Conservation (phyloP, 1,140 invertebrate species). For the Lasioglossum albipes region DNA sequence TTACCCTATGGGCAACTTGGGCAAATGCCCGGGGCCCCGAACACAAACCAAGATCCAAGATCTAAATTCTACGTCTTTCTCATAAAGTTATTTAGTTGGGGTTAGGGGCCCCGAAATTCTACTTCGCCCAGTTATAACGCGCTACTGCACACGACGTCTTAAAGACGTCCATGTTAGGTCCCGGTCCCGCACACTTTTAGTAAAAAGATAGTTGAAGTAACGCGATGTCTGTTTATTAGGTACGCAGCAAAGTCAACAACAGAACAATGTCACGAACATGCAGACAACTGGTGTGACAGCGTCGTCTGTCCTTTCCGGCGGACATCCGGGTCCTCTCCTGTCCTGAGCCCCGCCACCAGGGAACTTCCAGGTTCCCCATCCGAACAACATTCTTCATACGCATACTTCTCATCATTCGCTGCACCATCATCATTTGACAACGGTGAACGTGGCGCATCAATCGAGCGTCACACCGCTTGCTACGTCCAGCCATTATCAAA, state of each 20-base stretch:
- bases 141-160: no score
- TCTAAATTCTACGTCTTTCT: no score
- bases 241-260: conserved; percentile 76
- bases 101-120: no score
- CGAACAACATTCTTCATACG: conserved; percentile 77
- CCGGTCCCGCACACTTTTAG: no score
- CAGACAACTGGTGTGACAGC: conserved; percentile 75
- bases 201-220: background rate
- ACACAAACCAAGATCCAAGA: no score
- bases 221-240: conserved; percentile 48
- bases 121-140: no score
- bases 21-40: no score
- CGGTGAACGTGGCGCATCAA: conserved; percentile 76
- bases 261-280: conserved; percentile 76
- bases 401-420: conserved; percentile 72
- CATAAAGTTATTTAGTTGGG: no score
- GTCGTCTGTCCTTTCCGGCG: conserved; percentile 76
- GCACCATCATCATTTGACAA: conserved; percentile 71
- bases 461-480: conserved; percentile 69
- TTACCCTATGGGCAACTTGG: no score
- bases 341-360: conserved; percentile 81
- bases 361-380: conserved; percentile 80
- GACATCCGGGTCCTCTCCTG: conserved; percentile 77
- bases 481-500: conserved; percentile 73
- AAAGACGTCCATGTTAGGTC: no score